Conservation (phyloP, 2,888 invertebrate genomes). For the Emmelina monodactyla region DNA sequence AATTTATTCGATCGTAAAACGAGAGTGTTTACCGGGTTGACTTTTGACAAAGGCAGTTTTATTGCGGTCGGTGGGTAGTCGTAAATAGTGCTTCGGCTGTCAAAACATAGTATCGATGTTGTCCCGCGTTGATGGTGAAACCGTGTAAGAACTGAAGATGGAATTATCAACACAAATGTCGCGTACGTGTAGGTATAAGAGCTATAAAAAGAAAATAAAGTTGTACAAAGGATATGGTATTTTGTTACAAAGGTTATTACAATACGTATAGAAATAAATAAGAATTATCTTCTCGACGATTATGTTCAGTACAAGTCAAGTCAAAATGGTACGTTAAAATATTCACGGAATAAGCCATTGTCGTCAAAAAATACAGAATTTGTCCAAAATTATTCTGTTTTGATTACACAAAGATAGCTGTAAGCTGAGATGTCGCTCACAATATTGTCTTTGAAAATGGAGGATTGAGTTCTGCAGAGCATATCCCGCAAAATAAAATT, state of each 20-base stretch:
- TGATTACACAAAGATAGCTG: slow-evolving; percentile 34
- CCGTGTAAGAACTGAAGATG: too few species aligned
- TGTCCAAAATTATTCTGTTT: slow-evolving; percentile 2
- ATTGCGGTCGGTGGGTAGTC: slow-evolving; percentile 47
- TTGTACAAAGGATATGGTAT: too few species aligned
- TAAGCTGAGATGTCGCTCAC: slow-evolving; percentile 30
- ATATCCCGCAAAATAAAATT: slow-evolving; percentile 50
- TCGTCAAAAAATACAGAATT: slow-evolving; percentile 1
- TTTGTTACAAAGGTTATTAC: too few species aligned
- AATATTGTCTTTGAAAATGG: slow-evolving; percentile 31
- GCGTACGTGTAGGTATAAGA: too few species aligned
- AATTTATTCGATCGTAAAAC: slow-evolving; percentile 64
- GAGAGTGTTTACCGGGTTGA: slow-evolving; percentile 46
- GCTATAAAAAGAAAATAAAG: too few species aligned
- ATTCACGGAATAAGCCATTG: too few species aligned
- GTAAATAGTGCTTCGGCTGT: slow-evolving; percentile 60
- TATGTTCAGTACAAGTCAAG: background rate
- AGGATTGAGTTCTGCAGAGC: background rate
- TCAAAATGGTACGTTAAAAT: too few species aligned
- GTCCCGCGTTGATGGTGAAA: too few species aligned
- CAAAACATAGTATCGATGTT: slow-evolving; percentile 34
- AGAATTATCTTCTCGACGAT: background rate
- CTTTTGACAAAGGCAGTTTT: slow-evolving; percentile 57
- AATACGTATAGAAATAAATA: too few species aligned
- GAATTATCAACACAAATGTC: too few species aligned